A percentile compares a stretch with the other conserved stretches of the same genome.
Conservation (phyloP, 2,888 invertebrate genomes). For the Epiblema foenella region DNA sequence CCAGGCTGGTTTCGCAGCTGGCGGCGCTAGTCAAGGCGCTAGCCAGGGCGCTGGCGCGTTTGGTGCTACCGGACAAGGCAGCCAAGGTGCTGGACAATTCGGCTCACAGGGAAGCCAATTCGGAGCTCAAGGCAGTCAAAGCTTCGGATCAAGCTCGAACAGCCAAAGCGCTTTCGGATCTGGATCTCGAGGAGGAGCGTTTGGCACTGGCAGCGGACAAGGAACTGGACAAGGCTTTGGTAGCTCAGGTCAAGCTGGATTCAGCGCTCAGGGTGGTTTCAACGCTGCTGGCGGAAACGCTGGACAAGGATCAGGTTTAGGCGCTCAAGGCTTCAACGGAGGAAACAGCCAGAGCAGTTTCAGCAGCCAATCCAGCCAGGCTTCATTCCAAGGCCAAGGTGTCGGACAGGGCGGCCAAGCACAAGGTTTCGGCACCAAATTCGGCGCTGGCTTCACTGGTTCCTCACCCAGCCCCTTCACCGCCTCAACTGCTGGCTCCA, state of each 20-base stretch:
- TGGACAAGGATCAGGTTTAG: constrained; percentile 34
- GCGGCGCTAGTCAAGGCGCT: too few species aligned
- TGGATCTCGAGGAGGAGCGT: constrained; percentile 15
- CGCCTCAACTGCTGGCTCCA: constrained; percentile 62
- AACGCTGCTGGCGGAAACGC: constrained; percentile 38
- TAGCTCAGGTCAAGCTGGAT: constrained; percentile 33
- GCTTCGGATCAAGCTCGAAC: constrained; percentile 39
- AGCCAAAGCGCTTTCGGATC: constrained; percentile 25
- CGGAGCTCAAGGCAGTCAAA: constrained; percentile 46
- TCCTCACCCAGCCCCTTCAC: constrained; percentile 75
- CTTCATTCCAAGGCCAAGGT: constrained; percentile 19
- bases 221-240: constrained; percentile 20
- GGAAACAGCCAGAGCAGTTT: constrained; percentile 17
- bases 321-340: constrained; percentile 20
- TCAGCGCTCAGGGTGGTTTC: constrained; percentile 34
- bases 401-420: constrained; percentile 21
- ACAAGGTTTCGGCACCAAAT: constrained; percentile 54
- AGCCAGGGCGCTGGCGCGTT: constrained; percentile 47
- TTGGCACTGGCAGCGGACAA: constrained; percentile 18
- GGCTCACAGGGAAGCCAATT: constrained; percentile 45
- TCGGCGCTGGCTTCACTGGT: constrained; percentile 65
- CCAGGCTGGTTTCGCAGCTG: constrained; percentile 48
- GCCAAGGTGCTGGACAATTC: constrained; percentile 43
- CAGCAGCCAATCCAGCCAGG: constrained; percentile 39
- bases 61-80: constrained; percentile 33